Evolutionary conservation across 2,888 invertebrate genomes (phyloP).

Genomic region (Ichneumoninae sp.): DNA sequence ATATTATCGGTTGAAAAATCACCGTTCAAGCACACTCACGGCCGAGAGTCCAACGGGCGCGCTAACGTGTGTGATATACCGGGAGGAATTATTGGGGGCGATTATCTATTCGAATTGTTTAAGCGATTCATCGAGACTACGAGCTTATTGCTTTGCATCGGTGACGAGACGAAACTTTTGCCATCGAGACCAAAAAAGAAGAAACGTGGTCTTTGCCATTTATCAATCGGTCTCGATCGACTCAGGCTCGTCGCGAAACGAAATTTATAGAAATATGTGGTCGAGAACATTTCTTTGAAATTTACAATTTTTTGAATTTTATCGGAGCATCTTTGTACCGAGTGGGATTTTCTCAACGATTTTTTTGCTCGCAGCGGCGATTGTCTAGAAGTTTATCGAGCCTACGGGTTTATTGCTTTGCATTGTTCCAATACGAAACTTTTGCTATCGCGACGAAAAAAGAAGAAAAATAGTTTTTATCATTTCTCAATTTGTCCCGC

Average conservation of each 20-base stretch:
- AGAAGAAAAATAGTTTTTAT: too few species aligned
- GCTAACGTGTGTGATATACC: not conserved
- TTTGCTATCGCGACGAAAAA: too few species aligned
- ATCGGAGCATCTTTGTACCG: too few species aligned
- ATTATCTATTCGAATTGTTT: not conserved
- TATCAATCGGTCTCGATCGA: too few species aligned
- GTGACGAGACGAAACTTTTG: not conserved
- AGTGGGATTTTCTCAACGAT: too few species aligned
- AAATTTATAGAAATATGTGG: too few species aligned
- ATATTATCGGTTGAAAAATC: slow-evolving; percentile 18
- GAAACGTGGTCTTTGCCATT: too few species aligned
- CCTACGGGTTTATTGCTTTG: not conserved
- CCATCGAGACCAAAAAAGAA: not conserved
- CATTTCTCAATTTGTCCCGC: too few species aligned
- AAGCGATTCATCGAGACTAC: not conserved
- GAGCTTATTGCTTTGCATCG: not conserved
- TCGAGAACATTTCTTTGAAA: too few species aligned
- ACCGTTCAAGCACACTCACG: slow-evolving; percentile 7
- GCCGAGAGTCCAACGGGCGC: slow-evolving; percentile 26
- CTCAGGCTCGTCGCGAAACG: too few species aligned
- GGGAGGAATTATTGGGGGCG: not conserved
- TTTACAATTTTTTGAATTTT: too few species aligned
- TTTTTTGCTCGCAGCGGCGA: not conserved
- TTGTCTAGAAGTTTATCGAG: not conserved
- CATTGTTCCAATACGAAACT: too few species aligned